These are phyloP conservation scores for Trichonephila clavata DNA, from an alignment of 1,140 invertebrate species.

Conservation along the genomic window DNA sequence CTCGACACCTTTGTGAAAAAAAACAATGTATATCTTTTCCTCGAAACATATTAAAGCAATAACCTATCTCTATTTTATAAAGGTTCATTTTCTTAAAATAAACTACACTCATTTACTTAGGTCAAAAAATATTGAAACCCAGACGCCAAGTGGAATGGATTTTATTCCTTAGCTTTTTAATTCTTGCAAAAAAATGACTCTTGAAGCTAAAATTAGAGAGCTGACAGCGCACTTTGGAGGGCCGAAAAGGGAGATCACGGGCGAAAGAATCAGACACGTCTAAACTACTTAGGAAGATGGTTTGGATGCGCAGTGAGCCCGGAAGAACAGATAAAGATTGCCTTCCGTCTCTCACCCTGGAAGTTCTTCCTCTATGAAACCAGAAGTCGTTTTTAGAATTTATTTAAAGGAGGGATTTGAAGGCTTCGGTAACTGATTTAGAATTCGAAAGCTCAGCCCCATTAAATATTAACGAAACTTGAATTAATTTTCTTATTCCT, in stretches of 20 bases:
- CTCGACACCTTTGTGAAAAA: no score
- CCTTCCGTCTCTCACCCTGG: background rate
- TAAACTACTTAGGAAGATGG: no score
- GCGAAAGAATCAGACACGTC: background rate
- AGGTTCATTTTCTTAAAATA: background rate
- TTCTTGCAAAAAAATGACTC: background rate
- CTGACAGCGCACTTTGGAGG: no score
- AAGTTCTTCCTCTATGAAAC: background rate
- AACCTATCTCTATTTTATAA: background rate
- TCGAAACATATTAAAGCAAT: no score
- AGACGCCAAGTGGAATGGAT: background rate
- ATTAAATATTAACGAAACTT: conserved; percentile 18
- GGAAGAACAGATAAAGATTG: background rate
- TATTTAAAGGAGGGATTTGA: background rate
- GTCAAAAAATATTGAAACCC: no score
- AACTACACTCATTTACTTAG: no score
- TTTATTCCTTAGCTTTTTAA: background rate
- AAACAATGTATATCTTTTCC: no score
- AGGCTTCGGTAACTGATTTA: no score
- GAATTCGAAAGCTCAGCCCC: background rate
- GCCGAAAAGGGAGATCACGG: background rate
- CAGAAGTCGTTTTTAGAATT: conserved; percentile 3
- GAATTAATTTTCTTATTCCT: background rate
- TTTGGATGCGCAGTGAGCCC: background rate
- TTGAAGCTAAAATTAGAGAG: conserved; percentile 11